Evolutionary conservation across 2,888 invertebrate species (phyloP).

Genomic region (Rhamphomyia laevipes): DNA sequence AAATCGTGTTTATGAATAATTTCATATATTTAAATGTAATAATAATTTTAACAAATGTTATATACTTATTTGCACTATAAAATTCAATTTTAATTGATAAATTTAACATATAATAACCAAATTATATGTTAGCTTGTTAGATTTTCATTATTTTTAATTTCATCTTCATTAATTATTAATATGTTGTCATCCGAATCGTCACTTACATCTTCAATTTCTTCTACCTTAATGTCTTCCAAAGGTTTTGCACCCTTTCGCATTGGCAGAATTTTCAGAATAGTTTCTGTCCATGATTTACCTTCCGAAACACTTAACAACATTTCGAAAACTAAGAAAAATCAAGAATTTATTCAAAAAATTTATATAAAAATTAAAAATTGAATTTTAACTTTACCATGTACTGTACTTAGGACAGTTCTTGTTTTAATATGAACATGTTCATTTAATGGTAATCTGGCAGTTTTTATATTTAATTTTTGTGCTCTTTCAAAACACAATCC

Average conservation of each 20-base stretch:
- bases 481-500: slow-evolving; percentile 80
- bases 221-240: no score
- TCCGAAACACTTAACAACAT: slow-evolving; percentile 65
- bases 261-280: slow-evolving; percentile 66
- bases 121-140: no score
- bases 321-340: slow-evolving; percentile 61
- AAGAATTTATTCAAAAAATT: slow-evolving; percentile 1
- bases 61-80: no score
- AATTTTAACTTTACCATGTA: slow-evolving; percentile 59
- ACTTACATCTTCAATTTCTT: no score
- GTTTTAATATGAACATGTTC: slow-evolving; percentile 86
- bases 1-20: no score
- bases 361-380: background rate
- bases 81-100: no score
- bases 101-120: no score
- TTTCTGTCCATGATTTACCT: slow-evolving; percentile 66
- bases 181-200: no score
- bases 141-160: no score
- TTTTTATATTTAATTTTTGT: slow-evolving; percentile 58
- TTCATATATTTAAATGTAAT: no score
- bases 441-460: slow-evolving; percentile 78
- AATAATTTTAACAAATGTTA: no score
- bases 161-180: no score
- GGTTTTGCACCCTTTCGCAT: slow-evolving; percentile 57
- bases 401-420: slow-evolving; percentile 86